Percentiles rank a stretch among this genome's conserved stretches.
phyloP scores from a whole-genome alignment of 2,888 invertebrate genomes.

The Tridacna gigas region DNA sequence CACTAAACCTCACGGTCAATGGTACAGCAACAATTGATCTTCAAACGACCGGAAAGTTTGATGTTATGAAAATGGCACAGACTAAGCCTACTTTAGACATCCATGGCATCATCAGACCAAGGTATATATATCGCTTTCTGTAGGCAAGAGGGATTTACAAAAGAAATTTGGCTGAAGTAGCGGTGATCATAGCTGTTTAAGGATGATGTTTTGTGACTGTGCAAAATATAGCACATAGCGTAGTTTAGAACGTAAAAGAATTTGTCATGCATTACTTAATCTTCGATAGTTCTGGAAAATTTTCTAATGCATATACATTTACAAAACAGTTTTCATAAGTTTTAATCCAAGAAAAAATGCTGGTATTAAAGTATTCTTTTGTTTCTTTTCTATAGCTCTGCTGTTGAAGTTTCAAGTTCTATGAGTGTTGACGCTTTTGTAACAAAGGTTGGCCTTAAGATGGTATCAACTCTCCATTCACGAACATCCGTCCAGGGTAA shows the following conservation, averaged over 20 bases:
- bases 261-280: no score
- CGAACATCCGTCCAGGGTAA: constrained; percentile 92
- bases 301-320: no score
- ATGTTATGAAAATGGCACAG: constrained; percentile 86
- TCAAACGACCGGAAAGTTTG: constrained; percentile 92
- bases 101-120: constrained; percentile 92
- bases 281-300: no score
- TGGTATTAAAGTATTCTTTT: no score
- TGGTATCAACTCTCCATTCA: constrained; percentile 93
- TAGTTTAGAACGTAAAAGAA: no score
- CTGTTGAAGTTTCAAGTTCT: constrained; percentile 92
- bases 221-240: no score
- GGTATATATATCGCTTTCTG: constrained; percentile 85
- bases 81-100: constrained; percentile 87
- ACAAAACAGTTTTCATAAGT: no score
- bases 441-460: constrained; percentile 92
- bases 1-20: constrained; percentile 92
- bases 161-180: no score
- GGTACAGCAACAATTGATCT: constrained; percentile 94
- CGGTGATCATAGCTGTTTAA: no score
- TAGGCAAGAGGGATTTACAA: no score
- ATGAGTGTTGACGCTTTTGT: constrained; percentile 94
- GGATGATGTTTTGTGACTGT: no score
- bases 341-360: no score
- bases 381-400: constrained; percentile 88